Base-by-base conservation (phyloP, 1,140 invertebrate species). In the Eurytemora carolleeae region DNA sequence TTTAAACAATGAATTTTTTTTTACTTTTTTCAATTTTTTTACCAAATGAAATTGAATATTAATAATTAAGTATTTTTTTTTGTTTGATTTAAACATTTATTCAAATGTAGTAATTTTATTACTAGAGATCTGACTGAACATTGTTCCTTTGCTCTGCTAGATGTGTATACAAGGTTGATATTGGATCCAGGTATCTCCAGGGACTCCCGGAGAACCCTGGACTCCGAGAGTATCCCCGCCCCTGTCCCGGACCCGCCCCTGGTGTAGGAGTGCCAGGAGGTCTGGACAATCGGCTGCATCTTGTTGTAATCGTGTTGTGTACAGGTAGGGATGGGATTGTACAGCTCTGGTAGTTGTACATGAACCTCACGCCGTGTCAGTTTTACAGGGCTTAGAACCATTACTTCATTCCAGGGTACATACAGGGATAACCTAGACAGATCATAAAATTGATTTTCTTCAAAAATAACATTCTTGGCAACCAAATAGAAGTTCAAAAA, bases 111-210 rank as follows among this genome's bases (percentile, higher is more conserved):
- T n/a, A n/a, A n/a, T n/a, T n/a, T n/a, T n/a, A n/a, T n/a, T n/a
- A n/a, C n/a, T n/a, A n/a, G n/a, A n/a, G n/a, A n/a, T n/a, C 53
- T 19, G 53, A 18, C 21, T 19, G 18, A 53, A 53, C 18, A 18
- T 20, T n/a, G 21, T 17, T 3, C 55, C 55, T 22, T 57, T 80
- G 1, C 85, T 85, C 63, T 76, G 0, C 89, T 94, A 69, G 89
- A 94, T 71, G 93, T 90, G 70, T 97, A 95, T 0, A 97, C 88
- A 1, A 97, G 76, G 71, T 95, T 88, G 0, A 95, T 74, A 17
- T 88, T 86, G 0, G 91, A 92, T 20, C 89, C 90, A 0, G 91
- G 90, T 31, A 97, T 89, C 67, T 85, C 82, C 0, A 95, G 74
- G 66, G 86, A 91, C 74, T 97, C 91, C 75, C 95, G 91, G 1